A percentile compares a stretch with the other conserved stretches of the same genome.
Conservation (phyloP, 2,888 invertebrate genomes). For the Girardia tigrina region DNA sequence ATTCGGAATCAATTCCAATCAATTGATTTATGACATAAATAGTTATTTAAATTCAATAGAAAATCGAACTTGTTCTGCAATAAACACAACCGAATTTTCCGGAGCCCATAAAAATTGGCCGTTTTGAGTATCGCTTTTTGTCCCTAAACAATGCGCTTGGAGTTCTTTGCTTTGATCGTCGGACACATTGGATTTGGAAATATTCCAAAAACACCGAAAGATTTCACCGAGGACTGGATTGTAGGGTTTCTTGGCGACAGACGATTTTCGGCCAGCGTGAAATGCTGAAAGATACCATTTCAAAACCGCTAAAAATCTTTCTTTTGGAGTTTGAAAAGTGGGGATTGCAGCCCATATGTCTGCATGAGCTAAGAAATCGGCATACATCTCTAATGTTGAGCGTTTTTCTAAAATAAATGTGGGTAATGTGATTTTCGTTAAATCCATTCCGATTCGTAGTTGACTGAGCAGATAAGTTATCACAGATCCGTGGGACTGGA, state of each 20-base stretch:
- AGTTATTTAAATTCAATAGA: background rate
- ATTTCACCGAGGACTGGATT: conserved; percentile 87
- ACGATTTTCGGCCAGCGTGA: conserved; percentile 89
- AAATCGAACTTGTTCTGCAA: conserved; percentile 74
- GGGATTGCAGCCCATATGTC: conserved; percentile 59
- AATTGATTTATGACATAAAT: background rate
- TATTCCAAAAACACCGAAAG: conserved; percentile 57
- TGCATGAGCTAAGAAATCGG: conserved; percentile 97
- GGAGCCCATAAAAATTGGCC: conserved; percentile 68
- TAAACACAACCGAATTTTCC: conserved; percentile 72
- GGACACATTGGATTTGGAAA: conserved; percentile 38
- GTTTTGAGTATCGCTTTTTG: background rate
- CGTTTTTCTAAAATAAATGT: conserved; percentile 94
- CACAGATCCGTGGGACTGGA: conserved; percentile 91
- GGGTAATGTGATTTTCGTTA: conserved; percentile 92
- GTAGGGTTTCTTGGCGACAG: conserved; percentile 89
- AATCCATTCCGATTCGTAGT: conserved; percentile 96
- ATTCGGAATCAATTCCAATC: background rate
- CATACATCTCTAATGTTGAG: conserved; percentile 96
- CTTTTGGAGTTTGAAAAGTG: conserved; percentile 50
- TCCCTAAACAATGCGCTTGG: background rate
- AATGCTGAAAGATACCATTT: conserved; percentile 94
- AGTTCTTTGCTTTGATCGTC: background rate
- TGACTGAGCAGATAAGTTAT: conserved; percentile 78
- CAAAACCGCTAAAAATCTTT: conserved; percentile 81